These are phyloP conservation scores for Apeltes quadracus DNA, from an alignment of 2,113 vertebrate genomes.

Conservation along the genomic window DNA sequence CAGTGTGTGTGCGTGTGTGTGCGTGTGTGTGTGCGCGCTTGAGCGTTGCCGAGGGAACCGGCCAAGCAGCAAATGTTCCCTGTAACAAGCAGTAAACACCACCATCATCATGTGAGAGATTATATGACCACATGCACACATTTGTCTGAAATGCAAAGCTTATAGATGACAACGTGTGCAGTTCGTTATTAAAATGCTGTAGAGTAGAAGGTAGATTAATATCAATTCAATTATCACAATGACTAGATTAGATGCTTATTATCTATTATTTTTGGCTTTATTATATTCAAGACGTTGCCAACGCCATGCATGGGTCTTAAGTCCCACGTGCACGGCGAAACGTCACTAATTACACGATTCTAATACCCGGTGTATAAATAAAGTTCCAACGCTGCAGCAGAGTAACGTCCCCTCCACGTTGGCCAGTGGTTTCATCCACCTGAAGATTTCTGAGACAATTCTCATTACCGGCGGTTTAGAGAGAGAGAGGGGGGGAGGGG, in stretches of 20 bases:
- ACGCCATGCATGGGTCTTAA: not conserved
- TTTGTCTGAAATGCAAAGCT: not conserved
- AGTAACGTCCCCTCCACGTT: constrained; percentile 16
- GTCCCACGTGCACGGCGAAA: not conserved
- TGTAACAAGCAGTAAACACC: constrained; percentile 68
- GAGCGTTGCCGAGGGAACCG: constrained; percentile 80
- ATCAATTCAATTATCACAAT: not conserved
- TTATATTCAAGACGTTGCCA: not conserved
- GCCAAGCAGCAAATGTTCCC: constrained; percentile 68
- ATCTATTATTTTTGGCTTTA: constrained; percentile 4
- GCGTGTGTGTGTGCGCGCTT: constrained; percentile 42
- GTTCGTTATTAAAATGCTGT: not conserved
- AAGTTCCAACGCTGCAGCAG: constrained; percentile 1
- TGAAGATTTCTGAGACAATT: constrained; percentile 72
- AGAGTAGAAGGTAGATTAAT: not conserved
- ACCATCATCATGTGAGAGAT: constrained; percentile 51
- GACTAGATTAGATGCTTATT: not conserved
- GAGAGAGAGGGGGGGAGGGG: constrained; percentile 39
- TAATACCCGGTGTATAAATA: not conserved
- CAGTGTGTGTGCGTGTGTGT: not conserved
- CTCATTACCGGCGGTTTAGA: constrained; percentile 61
- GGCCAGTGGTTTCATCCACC: constrained; percentile 63
- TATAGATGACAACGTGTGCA: not conserved
- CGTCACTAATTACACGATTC: not conserved
- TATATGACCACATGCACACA: constrained; percentile 38